Evolutionary conservation across 2,888 invertebrate genomes (phyloP).

Genomic region (Cephus nigrinus): DNA sequence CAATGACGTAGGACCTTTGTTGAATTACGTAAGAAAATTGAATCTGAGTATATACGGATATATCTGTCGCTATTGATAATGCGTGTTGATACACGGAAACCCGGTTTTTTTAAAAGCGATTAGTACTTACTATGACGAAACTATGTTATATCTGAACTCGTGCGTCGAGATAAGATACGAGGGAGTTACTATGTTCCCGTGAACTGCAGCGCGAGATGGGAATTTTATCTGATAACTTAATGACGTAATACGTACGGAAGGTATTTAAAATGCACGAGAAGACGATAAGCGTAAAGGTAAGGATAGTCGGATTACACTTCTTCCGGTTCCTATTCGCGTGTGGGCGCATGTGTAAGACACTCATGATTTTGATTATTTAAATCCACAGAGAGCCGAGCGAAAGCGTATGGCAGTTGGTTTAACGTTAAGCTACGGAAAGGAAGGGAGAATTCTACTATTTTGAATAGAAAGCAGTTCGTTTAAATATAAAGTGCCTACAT

Average conservation of each 20-base stretch:
- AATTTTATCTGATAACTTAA: background rate
- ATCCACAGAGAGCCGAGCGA: background rate
- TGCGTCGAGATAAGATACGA: background rate
- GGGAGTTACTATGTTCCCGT: background rate
- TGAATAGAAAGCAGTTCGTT: slow-evolving; percentile 13
- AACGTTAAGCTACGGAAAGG: background rate
- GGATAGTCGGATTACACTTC: background rate
- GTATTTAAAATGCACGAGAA: background rate
- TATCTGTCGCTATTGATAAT: background rate
- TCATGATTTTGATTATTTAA: background rate
- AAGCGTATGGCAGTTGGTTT: background rate
- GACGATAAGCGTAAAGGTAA: background rate
- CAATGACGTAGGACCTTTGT: background rate
- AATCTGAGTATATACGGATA: background rate
- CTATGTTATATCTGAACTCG: background rate
- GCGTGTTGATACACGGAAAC: background rate
- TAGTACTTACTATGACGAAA: background rate
- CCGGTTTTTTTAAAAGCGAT: background rate
- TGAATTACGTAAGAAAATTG: background rate
- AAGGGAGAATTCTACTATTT: background rate
- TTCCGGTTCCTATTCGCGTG: background rate
- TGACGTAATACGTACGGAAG: background rate
- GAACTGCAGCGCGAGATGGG: background rate
- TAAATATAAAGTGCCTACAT: slow-evolving; percentile 44
- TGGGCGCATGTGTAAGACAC: background rate